Evolutionary conservation across 2,797 vertebrate species (phyloP).

Genomic region (Siniperca scherzeri): DNA sequence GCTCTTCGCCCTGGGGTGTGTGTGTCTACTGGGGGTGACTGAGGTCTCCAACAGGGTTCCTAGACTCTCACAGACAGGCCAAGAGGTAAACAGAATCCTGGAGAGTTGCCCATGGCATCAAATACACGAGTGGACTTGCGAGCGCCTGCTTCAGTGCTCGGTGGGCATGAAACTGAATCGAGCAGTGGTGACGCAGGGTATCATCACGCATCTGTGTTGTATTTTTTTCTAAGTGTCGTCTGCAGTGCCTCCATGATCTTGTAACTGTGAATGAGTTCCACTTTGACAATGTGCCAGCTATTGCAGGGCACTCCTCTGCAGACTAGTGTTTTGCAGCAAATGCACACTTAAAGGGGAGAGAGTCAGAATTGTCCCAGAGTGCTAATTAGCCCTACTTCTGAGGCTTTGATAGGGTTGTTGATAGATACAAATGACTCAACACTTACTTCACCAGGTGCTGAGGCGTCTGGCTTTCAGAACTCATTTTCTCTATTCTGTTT

Average conservation of each 20-base stretch:
- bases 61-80: slow-evolving; percentile 43
- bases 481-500: slow-evolving; percentile 34
- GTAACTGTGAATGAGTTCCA: slow-evolving; percentile 28
- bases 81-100: slow-evolving; percentile 56
- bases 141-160: slow-evolving; percentile 59
- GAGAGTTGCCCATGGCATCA: slow-evolving; percentile 46
- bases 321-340: slow-evolving; percentile 6
- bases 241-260: slow-evolving; percentile 3
- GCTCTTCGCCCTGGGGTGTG: slow-evolving; percentile 35
- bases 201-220: slow-evolving; percentile 39
- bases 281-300: slow-evolving; percentile 24
- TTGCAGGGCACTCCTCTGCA: neutral
- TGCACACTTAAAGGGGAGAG: neutral
- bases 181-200: slow-evolving; percentile 49
- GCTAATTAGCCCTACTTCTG: slow-evolving; percentile 18
- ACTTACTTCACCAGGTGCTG: slow-evolving; percentile 31
- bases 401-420: slow-evolving; percentile 30
- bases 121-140: slow-evolving; percentile 31
- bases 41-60: slow-evolving; percentile 45
- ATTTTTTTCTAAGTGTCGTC: slow-evolving; percentile 27
- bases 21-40: slow-evolving; percentile 11
- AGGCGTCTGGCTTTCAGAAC: slow-evolving; percentile 22
- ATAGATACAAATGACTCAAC: slow-evolving; percentile 30
- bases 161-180: slow-evolving; percentile 65
- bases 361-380: neutral